Percentiles rank a stretch among this genome's conserved stretches.
phyloP scores from a whole-genome alignment of 2,888 invertebrate species.

The Euzetes globulus region DNA sequence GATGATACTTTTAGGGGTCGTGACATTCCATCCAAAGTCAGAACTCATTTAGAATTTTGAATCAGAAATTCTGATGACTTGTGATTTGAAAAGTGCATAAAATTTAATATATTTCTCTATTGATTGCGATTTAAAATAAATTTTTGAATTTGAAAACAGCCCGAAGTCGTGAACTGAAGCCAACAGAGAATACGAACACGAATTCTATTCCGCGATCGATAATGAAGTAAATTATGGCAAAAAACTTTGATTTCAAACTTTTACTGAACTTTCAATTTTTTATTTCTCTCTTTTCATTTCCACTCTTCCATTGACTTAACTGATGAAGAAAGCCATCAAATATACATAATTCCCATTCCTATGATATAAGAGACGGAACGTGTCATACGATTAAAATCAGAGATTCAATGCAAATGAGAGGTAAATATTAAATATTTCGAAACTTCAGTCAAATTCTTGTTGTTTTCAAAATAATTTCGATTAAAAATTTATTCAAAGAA shows the following conservation, averaged over 20 bases:
- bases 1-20: no score
- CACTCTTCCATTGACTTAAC: background rate
- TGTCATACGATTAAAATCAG: conserved; percentile 10
- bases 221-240: conserved; percentile 6
- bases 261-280: background rate
- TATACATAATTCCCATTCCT: background rate
- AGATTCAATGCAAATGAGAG: conserved; percentile 27
- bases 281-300: background rate
- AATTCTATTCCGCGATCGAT: conserved; percentile 18
- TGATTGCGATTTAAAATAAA: no score
- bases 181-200: conserved; percentile 1
- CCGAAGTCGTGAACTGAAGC: background rate
- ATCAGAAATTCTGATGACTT: background rate
- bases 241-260: background rate
- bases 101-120: no score
- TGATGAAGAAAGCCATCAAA: conserved; percentile 13
- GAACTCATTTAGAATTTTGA: background rate
- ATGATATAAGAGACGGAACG: background rate
- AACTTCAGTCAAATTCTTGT: no score
- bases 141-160: background rate
- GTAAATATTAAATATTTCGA: no score
- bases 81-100: no score
- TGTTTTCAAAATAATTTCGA: background rate
- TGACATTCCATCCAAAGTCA: no score
- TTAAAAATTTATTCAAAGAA: no score